phyloP scores from a whole-genome alignment of 2,797 vertebrate genomes.

The Chiloscyllium punctatum region DNA sequence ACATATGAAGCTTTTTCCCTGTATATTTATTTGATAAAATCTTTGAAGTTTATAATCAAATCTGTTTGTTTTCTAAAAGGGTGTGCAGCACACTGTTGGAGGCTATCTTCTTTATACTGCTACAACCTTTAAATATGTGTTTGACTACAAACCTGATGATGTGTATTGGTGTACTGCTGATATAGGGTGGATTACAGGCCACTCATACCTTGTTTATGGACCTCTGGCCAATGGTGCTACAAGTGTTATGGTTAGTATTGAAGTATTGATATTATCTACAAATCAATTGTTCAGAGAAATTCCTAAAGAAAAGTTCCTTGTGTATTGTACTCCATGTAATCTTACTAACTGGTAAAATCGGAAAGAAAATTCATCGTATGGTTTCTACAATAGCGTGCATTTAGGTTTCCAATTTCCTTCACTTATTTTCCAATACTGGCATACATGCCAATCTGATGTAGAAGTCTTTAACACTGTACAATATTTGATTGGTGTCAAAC shows the following conservation, averaged over 20 bases:
- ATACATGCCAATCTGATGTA: background rate
- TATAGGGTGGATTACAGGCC: slow-evolving; percentile 95
- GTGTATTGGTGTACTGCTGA: slow-evolving; percentile 97
- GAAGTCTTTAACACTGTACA: background rate
- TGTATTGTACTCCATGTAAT: background rate
- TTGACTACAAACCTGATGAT: slow-evolving; percentile 82
- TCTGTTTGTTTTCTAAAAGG: slow-evolving; percentile 56
- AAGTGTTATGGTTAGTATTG: slow-evolving; percentile 76
- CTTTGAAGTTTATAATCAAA: slow-evolving; percentile 26
- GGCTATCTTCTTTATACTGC: slow-evolving; percentile 92
- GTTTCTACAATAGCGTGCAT: background rate
- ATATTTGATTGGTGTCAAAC: background rate
- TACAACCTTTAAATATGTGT: slow-evolving; percentile 85
- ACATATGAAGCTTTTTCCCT: background rate
- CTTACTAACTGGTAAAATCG: background rate
- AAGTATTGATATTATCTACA: background rate
- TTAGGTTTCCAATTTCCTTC: background rate
- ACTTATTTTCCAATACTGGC: background rate
- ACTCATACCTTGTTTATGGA: slow-evolving; percentile 91
- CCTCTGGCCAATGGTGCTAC: slow-evolving; percentile 88
- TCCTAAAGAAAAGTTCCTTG: background rate
- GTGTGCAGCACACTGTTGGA: slow-evolving; percentile 83
- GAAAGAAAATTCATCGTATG: background rate
- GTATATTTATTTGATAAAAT: background rate
- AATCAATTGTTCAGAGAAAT: background rate